Evolutionary conservation across 2,113 vertebrate genomes (phyloP), one percentile per base, ranked within the genome.

Genomic region (Lepisosteus oculatus): DNA sequence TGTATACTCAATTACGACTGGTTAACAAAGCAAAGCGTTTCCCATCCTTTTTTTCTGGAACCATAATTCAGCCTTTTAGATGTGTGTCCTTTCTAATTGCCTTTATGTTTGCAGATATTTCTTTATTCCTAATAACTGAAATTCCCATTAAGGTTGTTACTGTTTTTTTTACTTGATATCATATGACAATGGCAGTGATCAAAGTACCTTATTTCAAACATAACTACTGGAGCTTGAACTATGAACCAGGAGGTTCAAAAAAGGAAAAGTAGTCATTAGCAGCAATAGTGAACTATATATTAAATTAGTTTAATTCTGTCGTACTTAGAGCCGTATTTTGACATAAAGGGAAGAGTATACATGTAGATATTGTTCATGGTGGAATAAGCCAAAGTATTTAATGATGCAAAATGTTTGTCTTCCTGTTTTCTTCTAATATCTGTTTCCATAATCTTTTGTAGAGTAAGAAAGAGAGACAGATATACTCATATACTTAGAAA

Each of bases 21-120:
- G 47, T 51, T 51, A 51, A 51, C 47, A 6, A 9, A 51, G 47
- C 47, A 51, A 6, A 51, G 5, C 47, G 9, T 9, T 51, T 9
- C 47, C 29, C 29, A 6, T 51, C 5, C 47, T 6, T 51, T 51
- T 51, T 51, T 51, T 9, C 47, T 51, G 47, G 5, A 51, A 9
- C 9, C 47, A 51, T 51, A 51, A 9, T 51, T 5, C 47, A 6
- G 9, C 9, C 47, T 29, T 29, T 29, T 29, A 43, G 45, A 17
- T 15, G 59, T 54, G 44, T 70, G 73, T 89, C 90, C 89, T 93
- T 92, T 90, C 88, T 70, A 80, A 88, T 90, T 68, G 61, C 70
- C 44, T 54, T 15, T 63, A 17, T 65, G 47, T 51, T 29, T 51
- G 9, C 47, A 51, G 5, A 1, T 9, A 51, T 51, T 51, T 9